Conservation (phyloP, 2,888 invertebrate genomes). For the Metellina segmentata region DNA sequence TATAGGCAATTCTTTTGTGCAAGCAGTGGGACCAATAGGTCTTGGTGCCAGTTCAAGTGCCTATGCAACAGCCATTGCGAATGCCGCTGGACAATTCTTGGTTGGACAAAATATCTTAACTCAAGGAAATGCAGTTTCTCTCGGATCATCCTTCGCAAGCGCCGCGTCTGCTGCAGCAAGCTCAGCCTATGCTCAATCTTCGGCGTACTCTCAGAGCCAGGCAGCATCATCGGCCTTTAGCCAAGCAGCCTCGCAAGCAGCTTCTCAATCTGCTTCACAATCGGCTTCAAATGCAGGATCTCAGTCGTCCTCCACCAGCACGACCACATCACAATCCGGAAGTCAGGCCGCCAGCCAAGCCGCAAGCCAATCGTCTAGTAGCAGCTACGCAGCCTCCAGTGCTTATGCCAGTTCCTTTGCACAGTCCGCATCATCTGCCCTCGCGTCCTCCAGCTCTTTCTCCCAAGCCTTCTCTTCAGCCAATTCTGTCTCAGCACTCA, state of each 20-base stretch:
- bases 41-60: slow-evolving; percentile 16
- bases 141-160: slow-evolving; percentile 10
- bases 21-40: slow-evolving; percentile 9
- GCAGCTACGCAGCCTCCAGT: background rate
- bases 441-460: slow-evolving; percentile 19
- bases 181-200: background rate
- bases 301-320: background rate
- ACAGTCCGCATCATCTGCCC: slow-evolving; percentile 1
- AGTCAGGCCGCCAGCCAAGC: slow-evolving; percentile 15
- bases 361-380: background rate
- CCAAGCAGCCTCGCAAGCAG: background rate
- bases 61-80: slow-evolving; percentile 16
- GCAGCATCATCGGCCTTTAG: background rate
- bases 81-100: background rate
- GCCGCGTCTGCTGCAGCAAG: background rate
- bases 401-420: background rate
- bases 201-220: background rate
- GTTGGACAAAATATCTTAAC: background rate
- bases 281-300: background rate
- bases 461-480: slow-evolving; percentile 5
- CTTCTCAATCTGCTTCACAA: background rate
- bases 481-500: slow-evolving; percentile 2
- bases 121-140: background rate
- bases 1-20: slow-evolving; percentile 5
- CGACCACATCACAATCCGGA: slow-evolving; percentile 11